A percentile compares a stretch with the other conserved stretches of the same genome.
phyloP scores from a whole-genome alignment of 2,113 vertebrate genomes.

The Rhinoptilus africanus region DNA sequence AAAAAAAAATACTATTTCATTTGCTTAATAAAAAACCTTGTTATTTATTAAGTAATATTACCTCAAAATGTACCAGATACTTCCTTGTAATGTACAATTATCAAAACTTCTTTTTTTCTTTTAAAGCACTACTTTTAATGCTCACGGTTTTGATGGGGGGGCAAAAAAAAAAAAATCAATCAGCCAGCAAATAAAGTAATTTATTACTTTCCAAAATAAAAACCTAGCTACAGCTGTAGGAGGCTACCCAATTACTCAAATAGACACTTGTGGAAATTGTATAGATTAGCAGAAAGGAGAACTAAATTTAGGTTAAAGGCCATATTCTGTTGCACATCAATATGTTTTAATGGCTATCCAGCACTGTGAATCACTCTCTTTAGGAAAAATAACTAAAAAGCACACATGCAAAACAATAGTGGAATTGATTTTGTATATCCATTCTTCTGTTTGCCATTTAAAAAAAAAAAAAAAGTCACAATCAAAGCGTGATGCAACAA shows the following conservation, averaged over 20 bases:
- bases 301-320: not conserved
- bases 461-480: not conserved
- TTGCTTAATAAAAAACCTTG: not conserved
- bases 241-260: not conserved
- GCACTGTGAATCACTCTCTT: not conserved
- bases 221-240: not conserved
- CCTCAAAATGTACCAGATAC: not conserved
- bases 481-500: not conserved
- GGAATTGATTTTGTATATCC: not conserved
- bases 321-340: not conserved
- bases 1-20: not conserved
- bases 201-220: not conserved
- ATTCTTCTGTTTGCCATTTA: not conserved
- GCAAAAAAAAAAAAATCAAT: not conserved
- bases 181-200: not conserved
- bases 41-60: not conserved
- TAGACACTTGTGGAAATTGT: not conserved
- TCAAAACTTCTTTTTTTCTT: not conserved
- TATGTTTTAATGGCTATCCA: not conserved
- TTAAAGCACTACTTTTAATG: not conserved
- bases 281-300: not conserved
- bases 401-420: not conserved
- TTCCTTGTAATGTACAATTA: not conserved
- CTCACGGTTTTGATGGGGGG: not conserved
- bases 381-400: not conserved